Conservation (phyloP, 1,140 invertebrate genomes). For the Amyelois transitella region DNA sequence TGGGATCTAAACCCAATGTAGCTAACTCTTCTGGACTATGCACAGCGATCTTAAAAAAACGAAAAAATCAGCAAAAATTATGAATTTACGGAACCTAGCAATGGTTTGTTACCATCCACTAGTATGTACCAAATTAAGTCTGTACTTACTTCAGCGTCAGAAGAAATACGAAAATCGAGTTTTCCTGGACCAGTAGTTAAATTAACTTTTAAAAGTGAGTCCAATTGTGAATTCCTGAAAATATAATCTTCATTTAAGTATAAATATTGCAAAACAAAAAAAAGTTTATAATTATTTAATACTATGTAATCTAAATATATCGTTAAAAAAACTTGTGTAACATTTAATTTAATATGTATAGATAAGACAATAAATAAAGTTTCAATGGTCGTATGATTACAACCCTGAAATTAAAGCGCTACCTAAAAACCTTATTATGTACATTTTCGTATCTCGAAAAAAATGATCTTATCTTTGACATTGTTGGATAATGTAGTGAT, state of each 20-base stretch:
- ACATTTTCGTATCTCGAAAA: slow-evolving; percentile 6
- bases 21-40: slow-evolving; percentile 40
- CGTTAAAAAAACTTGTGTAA: no score
- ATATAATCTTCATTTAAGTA: background rate
- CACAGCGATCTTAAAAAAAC: slow-evolving; percentile 25
- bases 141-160: slow-evolving; percentile 45
- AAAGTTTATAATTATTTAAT: no score
- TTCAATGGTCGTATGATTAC: no score
- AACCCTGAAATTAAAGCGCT: no score
- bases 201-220: slow-evolving; percentile 32
- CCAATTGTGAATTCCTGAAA: background rate
- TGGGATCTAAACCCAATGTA: slow-evolving; percentile 28
- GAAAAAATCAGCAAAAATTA: no score
- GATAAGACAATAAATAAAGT: no score
- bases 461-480: slow-evolving; percentile 17
- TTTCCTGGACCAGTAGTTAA: slow-evolving; percentile 63
- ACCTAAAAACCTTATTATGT: no score
- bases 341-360: no score
- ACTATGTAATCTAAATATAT: no score
- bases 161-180: slow-evolving; percentile 54
- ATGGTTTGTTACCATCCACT: background rate
- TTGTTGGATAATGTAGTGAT: background rate
- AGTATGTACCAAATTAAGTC: background rate
- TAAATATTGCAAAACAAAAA: no score
- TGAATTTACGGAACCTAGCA: no score